Conservation (phyloP, 1,140 invertebrate species). For the Pentalonia nigronervosa region DNA sequence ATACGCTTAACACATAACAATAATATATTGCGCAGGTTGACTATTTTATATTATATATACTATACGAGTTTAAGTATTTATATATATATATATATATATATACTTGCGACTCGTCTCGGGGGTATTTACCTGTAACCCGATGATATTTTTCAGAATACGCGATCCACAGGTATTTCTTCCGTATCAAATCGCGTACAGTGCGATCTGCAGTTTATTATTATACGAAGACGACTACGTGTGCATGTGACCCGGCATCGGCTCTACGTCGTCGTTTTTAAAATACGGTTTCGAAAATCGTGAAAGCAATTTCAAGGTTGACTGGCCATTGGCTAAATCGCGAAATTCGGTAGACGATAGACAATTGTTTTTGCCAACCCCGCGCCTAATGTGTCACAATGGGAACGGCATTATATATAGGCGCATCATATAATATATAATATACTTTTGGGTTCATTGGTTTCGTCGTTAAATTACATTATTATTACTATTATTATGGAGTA, state of each 20-base stretch:
- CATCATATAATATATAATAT: not conserved
- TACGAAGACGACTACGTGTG: not conserved
- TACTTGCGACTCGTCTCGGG: not conserved
- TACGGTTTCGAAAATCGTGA: not conserved
- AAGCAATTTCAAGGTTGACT: slow-evolving; percentile 25
- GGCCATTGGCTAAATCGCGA: not conserved
- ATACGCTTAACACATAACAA: too few relatives aligned
- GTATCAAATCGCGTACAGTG: not conserved
- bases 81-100: not conserved
- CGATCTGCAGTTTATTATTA: not conserved
- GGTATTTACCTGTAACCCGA: not conserved
- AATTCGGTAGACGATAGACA: not conserved
- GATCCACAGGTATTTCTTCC: not conserved
- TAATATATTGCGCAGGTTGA: too few relatives aligned
- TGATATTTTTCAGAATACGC: slow-evolving; percentile 3
- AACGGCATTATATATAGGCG: not conserved
- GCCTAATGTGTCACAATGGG: slow-evolving; percentile 6
- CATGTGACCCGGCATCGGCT: not conserved
- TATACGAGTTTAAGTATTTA: too few relatives aligned
- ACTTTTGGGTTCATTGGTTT: slow-evolving; percentile 11
- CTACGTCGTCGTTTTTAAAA: not conserved
- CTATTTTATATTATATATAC: not conserved
- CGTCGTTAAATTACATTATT: not conserved
- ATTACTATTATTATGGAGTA: not conserved
- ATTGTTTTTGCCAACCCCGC: slow-evolving; percentile 2